These are phyloP conservation scores for Pelecanus crispus DNA, from an alignment of 2,113 vertebrate genomes.

Conservation along the genomic window DNA sequence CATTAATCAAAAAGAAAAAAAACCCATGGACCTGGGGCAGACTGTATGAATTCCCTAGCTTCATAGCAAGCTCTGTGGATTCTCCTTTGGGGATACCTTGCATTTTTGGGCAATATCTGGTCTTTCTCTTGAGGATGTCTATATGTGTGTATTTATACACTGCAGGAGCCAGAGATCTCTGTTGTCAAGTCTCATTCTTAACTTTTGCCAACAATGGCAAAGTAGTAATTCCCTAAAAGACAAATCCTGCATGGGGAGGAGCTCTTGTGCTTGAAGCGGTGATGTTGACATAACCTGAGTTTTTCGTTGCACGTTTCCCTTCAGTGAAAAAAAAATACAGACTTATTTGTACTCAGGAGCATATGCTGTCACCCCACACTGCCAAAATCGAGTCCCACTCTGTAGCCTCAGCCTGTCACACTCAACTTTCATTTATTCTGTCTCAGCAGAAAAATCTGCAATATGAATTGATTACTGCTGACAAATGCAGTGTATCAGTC, in stretches of 20 bases:
- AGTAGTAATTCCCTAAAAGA: background rate
- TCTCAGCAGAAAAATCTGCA: background rate
- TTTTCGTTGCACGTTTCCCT: accelerated
- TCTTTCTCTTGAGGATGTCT: background rate
- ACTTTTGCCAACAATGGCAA: background rate
- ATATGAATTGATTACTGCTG: background rate
- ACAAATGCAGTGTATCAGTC: background rate
- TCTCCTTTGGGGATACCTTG: background rate
- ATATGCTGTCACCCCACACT: background rate
- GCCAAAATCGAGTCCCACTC: background rate
- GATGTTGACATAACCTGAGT: background rate
- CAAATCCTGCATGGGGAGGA: background rate
- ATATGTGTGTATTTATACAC: background rate
- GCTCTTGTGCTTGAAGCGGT: no score
- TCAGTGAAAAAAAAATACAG: background rate
- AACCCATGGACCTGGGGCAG: no score
- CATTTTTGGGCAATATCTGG: background rate
- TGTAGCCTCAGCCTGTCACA: background rate
- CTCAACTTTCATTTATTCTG: background rate
- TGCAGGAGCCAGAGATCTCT: background rate
- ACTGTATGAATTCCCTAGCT: background rate
- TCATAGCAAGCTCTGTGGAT: background rate
- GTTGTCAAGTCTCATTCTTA: background rate
- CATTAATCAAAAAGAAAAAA: background rate
- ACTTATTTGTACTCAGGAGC: background rate